Base-by-base conservation (phyloP, 2,797 vertebrate species). In the Liparis tanakae region DNA sequence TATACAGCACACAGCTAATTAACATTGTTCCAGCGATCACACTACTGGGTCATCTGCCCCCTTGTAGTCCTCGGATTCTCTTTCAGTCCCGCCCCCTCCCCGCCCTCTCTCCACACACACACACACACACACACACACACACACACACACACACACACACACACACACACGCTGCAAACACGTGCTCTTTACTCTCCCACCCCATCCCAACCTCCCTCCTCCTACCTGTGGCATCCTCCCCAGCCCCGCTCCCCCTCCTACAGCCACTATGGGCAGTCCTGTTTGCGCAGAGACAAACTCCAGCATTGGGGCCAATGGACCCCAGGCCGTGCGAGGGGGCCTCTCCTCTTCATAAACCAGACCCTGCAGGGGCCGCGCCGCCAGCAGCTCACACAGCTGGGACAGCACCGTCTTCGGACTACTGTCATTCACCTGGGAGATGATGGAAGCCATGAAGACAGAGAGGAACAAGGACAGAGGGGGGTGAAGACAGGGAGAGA, bases 261-360 rank as follows among this genome's bases (percentile, higher is more conserved):
- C 96, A 82, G 96, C 96, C 90, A 98, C 94, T 87, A 98, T 97
- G 84, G 97, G 97, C 87, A 98, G 95, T 62, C 96, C 95, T 82
- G 97, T 98, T 94, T 98, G 97, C 6, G 97, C 97, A 36, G 97
- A 98, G 82, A 98, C 95, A 90, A 98, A 98, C 93, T 98, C 97
- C 74, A 98, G 95, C 94, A 98, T 97, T 76, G 96, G 97, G 70
- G 97, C 96, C 76, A 98, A 90, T 56, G 97, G 93, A 58, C 94
- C 93, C 73, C 93, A 94, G 77, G 94, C 90, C 8, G 92, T 93
- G 22, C 92, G 92, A 37, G 94, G 90, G 62, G 94, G 92, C 85
- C 94, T 89, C 89, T 97, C 96, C 90, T 98, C 97, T 94, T 98
- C 97, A 75, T 98, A 98, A 74, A 98, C 97, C 33, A 98, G 94